Evolutionary conservation across 1,140 invertebrate species (phyloP).

Genomic region (Eurosta solidaginis): DNA sequence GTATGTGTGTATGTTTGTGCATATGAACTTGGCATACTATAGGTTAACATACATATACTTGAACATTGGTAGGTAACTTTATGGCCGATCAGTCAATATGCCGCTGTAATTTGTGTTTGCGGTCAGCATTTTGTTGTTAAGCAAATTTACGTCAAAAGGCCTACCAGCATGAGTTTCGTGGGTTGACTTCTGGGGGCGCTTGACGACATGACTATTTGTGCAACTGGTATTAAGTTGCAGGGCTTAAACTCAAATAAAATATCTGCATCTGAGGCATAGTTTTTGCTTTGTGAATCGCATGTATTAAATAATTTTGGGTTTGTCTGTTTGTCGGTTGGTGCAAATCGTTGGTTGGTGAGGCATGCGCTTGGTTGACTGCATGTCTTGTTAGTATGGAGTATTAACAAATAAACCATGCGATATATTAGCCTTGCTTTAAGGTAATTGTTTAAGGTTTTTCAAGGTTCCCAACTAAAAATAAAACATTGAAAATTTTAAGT

Average conservation of each 20-base stretch:
- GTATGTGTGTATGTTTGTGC: neutral
- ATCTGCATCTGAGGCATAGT: neutral
- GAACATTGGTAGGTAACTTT: neutral
- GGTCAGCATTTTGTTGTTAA: neutral
- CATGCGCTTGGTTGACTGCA: neutral
- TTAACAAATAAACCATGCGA: neutral
- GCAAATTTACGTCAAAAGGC: neutral
- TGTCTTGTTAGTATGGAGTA: neutral
- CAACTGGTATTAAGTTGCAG: neutral
- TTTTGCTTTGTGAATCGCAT: neutral
- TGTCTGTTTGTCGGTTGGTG: neutral
- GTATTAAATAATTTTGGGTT: neutral
- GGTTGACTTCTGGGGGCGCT: neutral
- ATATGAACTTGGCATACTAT: too few species aligned
- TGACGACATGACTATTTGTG: neutral
- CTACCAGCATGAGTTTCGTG: neutral
- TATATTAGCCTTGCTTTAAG: conserved; percentile 16
- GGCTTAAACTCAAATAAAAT: neutral
- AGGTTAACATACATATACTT: neutral
- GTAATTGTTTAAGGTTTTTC: conserved; percentile 24
- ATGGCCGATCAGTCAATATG: neutral
- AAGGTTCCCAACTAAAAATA: neutral
- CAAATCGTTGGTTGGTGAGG: neutral
- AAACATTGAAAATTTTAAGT: neutral
- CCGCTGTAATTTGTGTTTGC: neutral